A percentile compares a stretch with the other conserved stretches of the same genome.
These are phyloP conservation scores for Gerris lacustris DNA, from an alignment of 2,888 invertebrate species.

Conservation along the genomic window DNA sequence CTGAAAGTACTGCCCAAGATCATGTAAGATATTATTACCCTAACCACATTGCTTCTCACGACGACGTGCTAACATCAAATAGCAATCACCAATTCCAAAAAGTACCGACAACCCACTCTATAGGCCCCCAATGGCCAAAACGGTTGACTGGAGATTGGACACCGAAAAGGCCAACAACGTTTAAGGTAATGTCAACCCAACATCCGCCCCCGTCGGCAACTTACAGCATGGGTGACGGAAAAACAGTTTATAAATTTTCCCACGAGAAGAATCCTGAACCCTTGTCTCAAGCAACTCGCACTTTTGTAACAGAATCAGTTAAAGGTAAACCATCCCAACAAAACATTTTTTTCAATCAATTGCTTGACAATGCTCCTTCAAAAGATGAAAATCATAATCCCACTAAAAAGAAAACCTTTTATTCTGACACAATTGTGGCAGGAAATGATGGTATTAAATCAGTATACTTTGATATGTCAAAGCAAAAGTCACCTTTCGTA, in stretches of 20 bases:
- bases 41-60: not conserved
- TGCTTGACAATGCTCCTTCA: not conserved
- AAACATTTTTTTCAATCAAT: not conserved
- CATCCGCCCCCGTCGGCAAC: not conserved
- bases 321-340: not conserved
- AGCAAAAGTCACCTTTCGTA: not conserved
- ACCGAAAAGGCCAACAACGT: slow-evolving; percentile 13
- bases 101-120: slow-evolving; percentile 14
- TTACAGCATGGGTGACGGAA: not conserved
- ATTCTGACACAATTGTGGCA: not conserved
- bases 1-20: slow-evolving; percentile 7
- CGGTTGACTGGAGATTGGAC: slow-evolving; percentile 16
- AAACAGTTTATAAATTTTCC: not conserved
- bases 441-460: not conserved
- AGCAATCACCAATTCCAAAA: slow-evolving; percentile 9
- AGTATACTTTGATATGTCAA: not conserved
- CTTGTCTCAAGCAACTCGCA: not conserved
- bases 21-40: not conserved
- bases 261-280: not conserved
- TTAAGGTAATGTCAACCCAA: not conserved
- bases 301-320: not conserved
- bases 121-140: slow-evolving; percentile 2
- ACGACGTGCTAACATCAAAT: not conserved
- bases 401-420: not conserved
- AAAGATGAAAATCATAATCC: not conserved